Conservation (phyloP, 2,888 invertebrate genomes). For the Ormyrus pomaceus region DNA sequence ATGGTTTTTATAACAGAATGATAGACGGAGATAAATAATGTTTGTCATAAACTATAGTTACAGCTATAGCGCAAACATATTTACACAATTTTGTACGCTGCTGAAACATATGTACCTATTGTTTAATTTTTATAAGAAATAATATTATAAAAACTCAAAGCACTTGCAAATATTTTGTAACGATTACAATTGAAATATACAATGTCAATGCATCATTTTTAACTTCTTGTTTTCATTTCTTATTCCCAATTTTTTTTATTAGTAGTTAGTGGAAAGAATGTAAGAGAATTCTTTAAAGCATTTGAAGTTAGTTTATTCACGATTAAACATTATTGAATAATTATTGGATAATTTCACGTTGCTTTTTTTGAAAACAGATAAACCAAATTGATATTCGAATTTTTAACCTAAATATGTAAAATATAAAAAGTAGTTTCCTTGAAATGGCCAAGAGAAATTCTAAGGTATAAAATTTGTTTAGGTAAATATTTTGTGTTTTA, state of each 20-base stretch:
- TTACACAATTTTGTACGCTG: too few relatives aligned
- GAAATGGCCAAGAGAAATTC: slow-evolving; percentile 40
- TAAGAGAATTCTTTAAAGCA: neutral
- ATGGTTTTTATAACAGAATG: too few relatives aligned
- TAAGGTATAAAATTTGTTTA: slow-evolving; percentile 38
- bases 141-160: slow-evolving; percentile 18
- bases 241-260: too few relatives aligned
- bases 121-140: slow-evolving; percentile 16
- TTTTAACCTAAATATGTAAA: slow-evolving; percentile 10
- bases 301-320: slow-evolving; percentile 20
- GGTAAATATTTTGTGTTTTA: neutral
- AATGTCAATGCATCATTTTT: slow-evolving; percentile 18
- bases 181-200: slow-evolving; percentile 28
- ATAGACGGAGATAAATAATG: too few relatives aligned
- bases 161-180: slow-evolving; percentile 45
- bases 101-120: slow-evolving; percentile 34
- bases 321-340: neutral
- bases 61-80: too few relatives aligned
- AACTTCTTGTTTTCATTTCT: neutral
- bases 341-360: slow-evolving; percentile 8
- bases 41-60: too few relatives aligned
- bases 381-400: slow-evolving; percentile 8
- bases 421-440: neutral
- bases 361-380: neutral
- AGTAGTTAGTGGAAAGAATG: too few relatives aligned